Conservation (phyloP, 2,797 vertebrate genomes). For the Pantherophis vulpinus region DNA sequence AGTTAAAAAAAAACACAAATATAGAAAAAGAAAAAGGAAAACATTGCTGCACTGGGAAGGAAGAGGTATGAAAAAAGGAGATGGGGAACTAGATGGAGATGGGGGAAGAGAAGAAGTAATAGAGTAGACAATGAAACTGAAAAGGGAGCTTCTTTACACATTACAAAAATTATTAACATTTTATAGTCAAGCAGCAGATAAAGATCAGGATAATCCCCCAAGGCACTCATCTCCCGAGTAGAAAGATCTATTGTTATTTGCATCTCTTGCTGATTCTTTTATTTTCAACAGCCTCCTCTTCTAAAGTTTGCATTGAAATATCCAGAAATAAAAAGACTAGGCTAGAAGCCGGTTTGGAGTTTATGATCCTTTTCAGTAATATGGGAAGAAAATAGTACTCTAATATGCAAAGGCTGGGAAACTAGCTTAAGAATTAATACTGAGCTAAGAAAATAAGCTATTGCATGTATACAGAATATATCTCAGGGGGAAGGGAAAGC, state of each 20-base stretch:
- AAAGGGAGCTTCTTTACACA: neutral
- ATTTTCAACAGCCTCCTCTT: neutral
- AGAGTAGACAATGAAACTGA: neutral
- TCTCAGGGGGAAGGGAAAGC: neutral
- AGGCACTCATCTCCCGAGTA: neutral
- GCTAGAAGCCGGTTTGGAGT: neutral
- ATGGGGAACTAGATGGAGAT: neutral
- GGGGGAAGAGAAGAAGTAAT: neutral
- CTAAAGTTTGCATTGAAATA: neutral
- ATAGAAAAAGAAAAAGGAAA: neutral
- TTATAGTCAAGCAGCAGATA: neutral
- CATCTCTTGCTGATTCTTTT: neutral
- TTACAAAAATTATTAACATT: neutral
- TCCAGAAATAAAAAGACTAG: neutral
- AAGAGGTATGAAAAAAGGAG: neutral
- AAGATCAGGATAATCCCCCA: neutral
- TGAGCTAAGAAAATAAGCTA: neutral
- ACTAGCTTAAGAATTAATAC: neutral
- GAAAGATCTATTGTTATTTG: neutral
- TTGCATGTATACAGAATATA: neutral
- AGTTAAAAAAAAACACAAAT: neutral
- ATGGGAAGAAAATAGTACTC: neutral
- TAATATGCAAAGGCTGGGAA: neutral
- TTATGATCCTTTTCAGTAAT: neutral
- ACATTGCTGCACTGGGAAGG: neutral